A percentile compares a stretch with the other conserved stretches of the same genome.
phyloP scores from a whole-genome alignment of 1,140 invertebrate species.

The Sitophilus oryzae region DNA sequence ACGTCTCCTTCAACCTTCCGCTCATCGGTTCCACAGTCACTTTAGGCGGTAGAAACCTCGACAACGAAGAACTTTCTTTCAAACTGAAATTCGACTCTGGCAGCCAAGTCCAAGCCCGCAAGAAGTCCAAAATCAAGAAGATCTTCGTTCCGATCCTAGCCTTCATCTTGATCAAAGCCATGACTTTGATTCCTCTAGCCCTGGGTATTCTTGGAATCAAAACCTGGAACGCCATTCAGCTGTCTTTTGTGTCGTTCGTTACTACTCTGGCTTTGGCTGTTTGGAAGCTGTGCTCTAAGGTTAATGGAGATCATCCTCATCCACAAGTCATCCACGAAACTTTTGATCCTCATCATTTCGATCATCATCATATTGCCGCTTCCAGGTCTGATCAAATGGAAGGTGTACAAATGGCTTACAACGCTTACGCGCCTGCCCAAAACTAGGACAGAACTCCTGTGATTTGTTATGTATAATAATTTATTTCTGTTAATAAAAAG shows the following conservation, averaged over 20 bases:
- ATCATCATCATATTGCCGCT: slow-evolving; percentile 56
- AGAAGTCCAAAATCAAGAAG: slow-evolving; percentile 70
- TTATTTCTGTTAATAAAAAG: slow-evolving; percentile 16
- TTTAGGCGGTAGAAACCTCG: slow-evolving; percentile 65
- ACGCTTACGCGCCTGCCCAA: slow-evolving; percentile 51
- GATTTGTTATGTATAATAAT: slow-evolving; percentile 3
- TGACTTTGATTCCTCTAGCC: slow-evolving; percentile 74
- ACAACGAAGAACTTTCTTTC: slow-evolving; percentile 63
- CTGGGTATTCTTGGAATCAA: slow-evolving; percentile 76
- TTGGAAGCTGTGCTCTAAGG: slow-evolving; percentile 81
- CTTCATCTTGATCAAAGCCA: slow-evolving; percentile 74
- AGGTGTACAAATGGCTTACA: slow-evolving; percentile 65
- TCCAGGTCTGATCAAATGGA: slow-evolving; percentile 48
- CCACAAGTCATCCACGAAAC: slow-evolving; percentile 47
- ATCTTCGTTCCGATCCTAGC: slow-evolving; percentile 76
- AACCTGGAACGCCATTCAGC: slow-evolving; percentile 77
- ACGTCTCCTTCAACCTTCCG: slow-evolving; percentile 67
- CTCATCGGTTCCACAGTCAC: slow-evolving; percentile 62
- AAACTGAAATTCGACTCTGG: slow-evolving; percentile 57
- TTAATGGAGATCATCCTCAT: slow-evolving; percentile 59
- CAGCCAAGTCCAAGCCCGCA: slow-evolving; percentile 58
- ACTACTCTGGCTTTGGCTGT: slow-evolving; percentile 74
- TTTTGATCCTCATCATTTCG: slow-evolving; percentile 34
- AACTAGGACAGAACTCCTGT: slow-evolving; percentile 3
- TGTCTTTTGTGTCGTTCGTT: slow-evolving; percentile 82